Percentiles rank a stretch among this genome's conserved stretches.
phyloP scores from a whole-genome alignment of 1,140 invertebrate genomes.

The Andrena cerasifolii region DNA sequence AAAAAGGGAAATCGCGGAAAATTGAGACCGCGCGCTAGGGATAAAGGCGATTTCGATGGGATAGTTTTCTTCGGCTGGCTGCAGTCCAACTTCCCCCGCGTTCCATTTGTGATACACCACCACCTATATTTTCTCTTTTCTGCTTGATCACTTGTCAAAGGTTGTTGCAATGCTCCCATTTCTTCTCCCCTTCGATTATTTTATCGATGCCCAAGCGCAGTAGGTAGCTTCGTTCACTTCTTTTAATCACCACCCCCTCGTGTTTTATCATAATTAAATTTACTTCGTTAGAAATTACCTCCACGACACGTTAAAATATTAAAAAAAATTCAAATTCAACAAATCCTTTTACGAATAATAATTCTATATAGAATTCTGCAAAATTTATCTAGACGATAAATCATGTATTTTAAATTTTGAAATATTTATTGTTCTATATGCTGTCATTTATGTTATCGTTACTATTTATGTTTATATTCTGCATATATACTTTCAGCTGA shows the following conservation, averaged over 20 bases:
- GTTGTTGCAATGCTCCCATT: constrained; percentile 10
- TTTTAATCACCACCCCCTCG: neutral
- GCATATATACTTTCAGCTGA: too few relatives aligned
- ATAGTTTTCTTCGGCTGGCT: constrained; percentile 23
- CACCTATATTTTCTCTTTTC: constrained; percentile 3
- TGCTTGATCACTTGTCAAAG: constrained; percentile 25
- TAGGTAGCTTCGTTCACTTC: too few relatives aligned
- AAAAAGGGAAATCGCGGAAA: neutral
- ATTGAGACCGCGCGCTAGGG: neutral
- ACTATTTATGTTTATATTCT: too few relatives aligned
- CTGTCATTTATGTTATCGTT: too few relatives aligned
- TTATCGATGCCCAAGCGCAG: neutral
- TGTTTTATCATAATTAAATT: neutral
- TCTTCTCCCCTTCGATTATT: neutral
- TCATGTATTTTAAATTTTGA: too few relatives aligned
- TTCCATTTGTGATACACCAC: neutral
- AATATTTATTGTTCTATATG: too few relatives aligned
- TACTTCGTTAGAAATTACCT: too few relatives aligned
- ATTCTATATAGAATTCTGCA: too few relatives aligned
- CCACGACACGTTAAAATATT: too few relatives aligned
- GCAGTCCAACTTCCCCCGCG: constrained; percentile 5
- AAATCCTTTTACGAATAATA: too few relatives aligned
- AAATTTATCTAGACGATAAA: too few relatives aligned
- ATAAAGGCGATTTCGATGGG: constrained; percentile 24
- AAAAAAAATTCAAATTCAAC: too few relatives aligned